Percentiles rank a stretch among this genome's conserved stretches.
Conservation (phyloP, 37 sponge, comb jelly and placozoan species). For the Aphrocallistes beatrix region DNA sequence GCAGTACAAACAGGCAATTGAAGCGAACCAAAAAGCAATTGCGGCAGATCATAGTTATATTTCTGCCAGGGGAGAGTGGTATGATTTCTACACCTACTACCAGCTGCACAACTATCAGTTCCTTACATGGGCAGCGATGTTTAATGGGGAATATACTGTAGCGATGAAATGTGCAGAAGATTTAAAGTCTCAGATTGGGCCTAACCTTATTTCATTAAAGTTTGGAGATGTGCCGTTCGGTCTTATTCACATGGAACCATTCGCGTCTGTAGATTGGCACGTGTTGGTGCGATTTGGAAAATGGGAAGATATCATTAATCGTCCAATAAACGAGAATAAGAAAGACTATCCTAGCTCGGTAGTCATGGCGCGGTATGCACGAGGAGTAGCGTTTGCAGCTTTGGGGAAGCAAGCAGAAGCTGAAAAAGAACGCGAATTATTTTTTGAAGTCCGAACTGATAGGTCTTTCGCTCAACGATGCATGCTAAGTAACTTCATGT, state of each 20-base stretch:
- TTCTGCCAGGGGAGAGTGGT: slow-evolving; percentile 9
- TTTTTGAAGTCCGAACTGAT: slow-evolving; percentile 28
- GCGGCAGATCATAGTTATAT: slow-evolving; percentile 35
- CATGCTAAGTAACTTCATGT: slow-evolving; percentile 38
- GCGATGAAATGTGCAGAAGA: slow-evolving; percentile 44
- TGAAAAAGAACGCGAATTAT: slow-evolving; percentile 28
- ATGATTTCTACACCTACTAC: slow-evolving; percentile 41
- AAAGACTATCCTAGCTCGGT: slow-evolving; percentile 30
- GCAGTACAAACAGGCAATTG: slow-evolving; percentile 56
- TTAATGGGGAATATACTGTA: slow-evolving; percentile 39
- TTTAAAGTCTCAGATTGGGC: slow-evolving; percentile 25
- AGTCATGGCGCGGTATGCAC: slow-evolving; percentile 45
- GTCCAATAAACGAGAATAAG: slow-evolving; percentile 36
- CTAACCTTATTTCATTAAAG: slow-evolving; percentile 23
- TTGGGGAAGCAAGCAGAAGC: slow-evolving; percentile 36
- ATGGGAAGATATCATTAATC: slow-evolving; percentile 46
- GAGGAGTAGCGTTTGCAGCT: slow-evolving; percentile 55
- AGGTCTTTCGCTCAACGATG: slow-evolving; percentile 23
- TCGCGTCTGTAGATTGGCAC: slow-evolving; percentile 33
- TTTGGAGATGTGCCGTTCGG: slow-evolving; percentile 37
- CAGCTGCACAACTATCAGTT: slow-evolving; percentile 52
- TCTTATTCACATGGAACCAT: slow-evolving; percentile 35
- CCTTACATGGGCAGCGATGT: slow-evolving; percentile 52
- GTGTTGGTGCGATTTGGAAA: slow-evolving; percentile 52
- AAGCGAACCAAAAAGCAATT: slow-evolving; percentile 34